These are phyloP conservation scores for Oenanthe oenanthe DNA, from an alignment of 2,113 vertebrate species.

Conservation along the genomic window DNA sequence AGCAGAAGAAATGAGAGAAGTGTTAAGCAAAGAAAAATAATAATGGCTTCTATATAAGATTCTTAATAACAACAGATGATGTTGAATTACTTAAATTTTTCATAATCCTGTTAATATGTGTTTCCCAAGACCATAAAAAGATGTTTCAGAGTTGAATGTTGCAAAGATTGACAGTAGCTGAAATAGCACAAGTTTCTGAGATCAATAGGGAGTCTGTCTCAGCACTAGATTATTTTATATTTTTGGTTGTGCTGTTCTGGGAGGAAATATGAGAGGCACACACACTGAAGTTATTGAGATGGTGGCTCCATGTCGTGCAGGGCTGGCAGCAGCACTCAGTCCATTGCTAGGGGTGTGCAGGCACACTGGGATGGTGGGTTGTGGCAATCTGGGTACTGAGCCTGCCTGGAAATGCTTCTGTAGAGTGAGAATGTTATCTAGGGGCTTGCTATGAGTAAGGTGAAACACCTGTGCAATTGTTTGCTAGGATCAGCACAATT, in stretches of 20 bases:
- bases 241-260: neutral
- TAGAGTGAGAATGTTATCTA: neutral
- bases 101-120: fast-evolving
- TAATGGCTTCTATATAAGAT: neutral
- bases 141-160: neutral
- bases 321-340: neutral
- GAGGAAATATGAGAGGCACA: neutral
- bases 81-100: neutral
- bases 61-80: neutral
- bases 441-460: neutral
- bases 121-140: neutral
- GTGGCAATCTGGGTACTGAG: neutral
- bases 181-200: neutral
- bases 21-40: neutral
- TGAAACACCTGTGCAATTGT: neutral
- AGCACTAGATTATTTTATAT: neutral
- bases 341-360: neutral
- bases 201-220: neutral
- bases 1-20: neutral
- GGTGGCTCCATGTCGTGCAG: neutral
- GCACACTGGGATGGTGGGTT: neutral
- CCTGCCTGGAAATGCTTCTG: neutral
- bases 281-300: neutral
- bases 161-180: neutral
- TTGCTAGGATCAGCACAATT: neutral